Percentiles rank a stretch among this genome's conserved stretches.
Evolutionary conservation across 2,797 vertebrate genomes (phyloP).

Genomic region (Poeciliopsis turneri): DNA sequence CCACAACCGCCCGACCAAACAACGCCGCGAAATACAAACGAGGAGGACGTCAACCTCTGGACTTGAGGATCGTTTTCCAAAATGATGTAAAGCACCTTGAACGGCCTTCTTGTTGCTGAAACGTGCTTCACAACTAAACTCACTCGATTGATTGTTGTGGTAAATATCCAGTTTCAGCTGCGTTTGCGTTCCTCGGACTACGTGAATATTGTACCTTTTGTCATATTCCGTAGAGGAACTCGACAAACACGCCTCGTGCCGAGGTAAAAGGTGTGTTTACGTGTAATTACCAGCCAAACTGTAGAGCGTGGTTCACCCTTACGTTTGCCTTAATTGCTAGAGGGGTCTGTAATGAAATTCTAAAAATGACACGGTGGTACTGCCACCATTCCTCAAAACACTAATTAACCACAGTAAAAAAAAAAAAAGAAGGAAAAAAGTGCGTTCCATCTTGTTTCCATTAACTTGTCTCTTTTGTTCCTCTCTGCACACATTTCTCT

Average conservation of each 20-base stretch:
- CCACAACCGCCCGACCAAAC: background rate
- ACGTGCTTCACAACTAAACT: too few species aligned
- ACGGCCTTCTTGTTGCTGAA: too few species aligned
- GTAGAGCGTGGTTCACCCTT: constrained; percentile 22
- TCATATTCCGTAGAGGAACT: background rate
- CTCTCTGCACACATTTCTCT: constrained; percentile 50
- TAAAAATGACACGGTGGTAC: constrained; percentile 33
- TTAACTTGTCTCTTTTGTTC: constrained; percentile 57
- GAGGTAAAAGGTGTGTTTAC: constrained; percentile 37
- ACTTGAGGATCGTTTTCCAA: background rate
- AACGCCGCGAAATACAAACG: background rate
- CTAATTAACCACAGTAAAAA: constrained; percentile 46
- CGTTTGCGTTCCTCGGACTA: background rate
- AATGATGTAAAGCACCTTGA: background rate
- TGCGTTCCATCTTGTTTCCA: constrained; percentile 54
- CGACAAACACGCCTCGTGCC: constrained; percentile 16
- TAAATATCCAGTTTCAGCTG: background rate
- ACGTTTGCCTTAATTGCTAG: constrained; percentile 37
- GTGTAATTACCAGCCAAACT: constrained; percentile 56
- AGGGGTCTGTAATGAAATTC: constrained; percentile 42
- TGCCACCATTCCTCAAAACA: constrained; percentile 47
- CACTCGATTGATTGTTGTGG: too few species aligned
- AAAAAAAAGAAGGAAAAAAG: constrained; percentile 31
- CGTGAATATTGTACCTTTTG: background rate
- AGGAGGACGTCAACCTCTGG: background rate